These are phyloP conservation scores for Alouatta palliata DNA, from an alignment of 2,113 vertebrate species.

Conservation along the genomic window DNA sequence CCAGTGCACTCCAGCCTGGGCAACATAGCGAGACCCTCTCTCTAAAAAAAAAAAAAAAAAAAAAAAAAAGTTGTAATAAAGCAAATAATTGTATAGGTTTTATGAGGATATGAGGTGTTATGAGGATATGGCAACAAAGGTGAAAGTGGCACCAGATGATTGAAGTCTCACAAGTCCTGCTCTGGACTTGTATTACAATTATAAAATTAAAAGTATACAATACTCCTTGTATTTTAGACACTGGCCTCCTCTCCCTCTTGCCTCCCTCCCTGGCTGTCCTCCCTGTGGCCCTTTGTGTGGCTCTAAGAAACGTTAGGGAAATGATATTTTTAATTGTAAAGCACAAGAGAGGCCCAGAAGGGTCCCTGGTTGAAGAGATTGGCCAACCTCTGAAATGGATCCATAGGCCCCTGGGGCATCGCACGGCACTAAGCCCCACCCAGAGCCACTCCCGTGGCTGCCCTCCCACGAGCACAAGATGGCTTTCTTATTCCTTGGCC, in stretches of 20 bases:
- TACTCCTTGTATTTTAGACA: not conserved
- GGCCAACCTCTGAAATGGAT: not conserved
- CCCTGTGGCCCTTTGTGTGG: not conserved
- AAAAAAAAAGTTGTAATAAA: not conserved
- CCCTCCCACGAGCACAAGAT: not conserved
- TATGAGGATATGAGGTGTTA: not conserved
- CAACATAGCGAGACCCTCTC: no score
- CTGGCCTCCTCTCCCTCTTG: not conserved
- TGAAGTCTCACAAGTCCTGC: no score
- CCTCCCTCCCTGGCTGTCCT: not conserved
- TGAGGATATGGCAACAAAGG: not conserved
- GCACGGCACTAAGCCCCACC: accelerated
- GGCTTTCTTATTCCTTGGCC: not conserved
- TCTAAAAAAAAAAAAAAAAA: not conserved
- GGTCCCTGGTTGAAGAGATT: not conserved
- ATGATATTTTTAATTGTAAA: not conserved
- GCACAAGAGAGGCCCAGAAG: not conserved
- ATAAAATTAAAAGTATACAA: no score
- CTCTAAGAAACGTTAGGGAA: not conserved
- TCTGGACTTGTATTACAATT: not conserved
- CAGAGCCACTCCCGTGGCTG: not conserved
- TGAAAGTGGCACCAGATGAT: not conserved
- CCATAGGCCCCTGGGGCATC: not conserved
- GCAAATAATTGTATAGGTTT: not conserved
- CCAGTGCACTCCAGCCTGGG: no score